Evolutionary conservation across 2,888 invertebrate genomes (phyloP).

Genomic region (Agrochola lychnidis): DNA sequence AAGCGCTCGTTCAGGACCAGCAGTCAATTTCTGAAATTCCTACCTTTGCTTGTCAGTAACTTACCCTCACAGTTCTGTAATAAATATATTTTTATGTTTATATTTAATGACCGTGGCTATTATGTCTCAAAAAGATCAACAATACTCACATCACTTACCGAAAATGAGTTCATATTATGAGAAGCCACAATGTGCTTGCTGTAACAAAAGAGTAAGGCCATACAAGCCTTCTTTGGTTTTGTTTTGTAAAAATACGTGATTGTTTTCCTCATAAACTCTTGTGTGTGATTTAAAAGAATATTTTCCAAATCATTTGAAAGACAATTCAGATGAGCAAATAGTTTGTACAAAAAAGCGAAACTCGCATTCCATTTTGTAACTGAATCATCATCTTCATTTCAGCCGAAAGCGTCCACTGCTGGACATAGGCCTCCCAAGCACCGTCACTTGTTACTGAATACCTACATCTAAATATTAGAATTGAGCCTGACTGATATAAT

Average conservation of each 20-base stretch:
- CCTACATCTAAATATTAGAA: background rate
- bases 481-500: no score
- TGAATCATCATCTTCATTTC: no score
- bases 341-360: background rate
- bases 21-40: conserved; percentile 3
- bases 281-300: background rate
- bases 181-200: background rate
- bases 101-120: no score
- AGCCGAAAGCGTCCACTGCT: no score
- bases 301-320: background rate
- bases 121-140: background rate
- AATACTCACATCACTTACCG: background rate
- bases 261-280: background rate
- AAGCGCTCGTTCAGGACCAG: background rate
- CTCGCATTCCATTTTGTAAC: background rate
- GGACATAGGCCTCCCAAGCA: no score
- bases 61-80: background rate
- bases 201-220: background rate
- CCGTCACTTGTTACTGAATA: no score
- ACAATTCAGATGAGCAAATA: background rate
- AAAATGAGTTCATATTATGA: background rate
- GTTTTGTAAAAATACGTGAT: background rate
- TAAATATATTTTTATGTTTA: no score
- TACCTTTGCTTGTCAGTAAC: background rate
- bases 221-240: background rate